These are phyloP conservation scores for Tigriopus californicus DNA, from an alignment of 2,888 invertebrate genomes.

Conservation along the genomic window DNA sequence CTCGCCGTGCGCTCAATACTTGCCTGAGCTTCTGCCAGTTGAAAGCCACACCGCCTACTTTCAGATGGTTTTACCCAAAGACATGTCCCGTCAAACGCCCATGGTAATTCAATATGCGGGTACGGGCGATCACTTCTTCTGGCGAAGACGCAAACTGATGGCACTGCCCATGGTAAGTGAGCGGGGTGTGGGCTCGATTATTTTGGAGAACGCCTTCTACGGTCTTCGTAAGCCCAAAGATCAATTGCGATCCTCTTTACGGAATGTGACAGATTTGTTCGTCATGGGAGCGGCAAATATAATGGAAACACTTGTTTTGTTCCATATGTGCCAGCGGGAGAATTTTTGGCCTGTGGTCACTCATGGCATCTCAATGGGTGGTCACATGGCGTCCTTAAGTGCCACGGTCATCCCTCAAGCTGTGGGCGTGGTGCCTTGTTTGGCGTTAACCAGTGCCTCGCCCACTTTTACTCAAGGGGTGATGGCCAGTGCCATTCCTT, in stretches of 20 bases:
- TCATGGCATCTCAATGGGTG: slow-evolving; percentile 93
- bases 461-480: slow-evolving; percentile 78
- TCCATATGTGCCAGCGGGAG: slow-evolving; percentile 35
- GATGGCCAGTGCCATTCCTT: slow-evolving; percentile 82
- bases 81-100: slow-evolving; percentile 47
- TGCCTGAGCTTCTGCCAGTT: slow-evolving; percentile 70
- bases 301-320: slow-evolving; percentile 45
- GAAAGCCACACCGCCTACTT: slow-evolving; percentile 67
- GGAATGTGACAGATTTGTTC: slow-evolving; percentile 91
- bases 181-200: slow-evolving; percentile 72
- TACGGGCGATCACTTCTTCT: slow-evolving; percentile 92
- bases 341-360: slow-evolving; percentile 84
- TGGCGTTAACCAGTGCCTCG: slow-evolving; percentile 94
- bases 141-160: slow-evolving; percentile 70
- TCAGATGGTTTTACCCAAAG: slow-evolving; percentile 56
- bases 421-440: slow-evolving; percentile 74
- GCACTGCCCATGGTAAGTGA: slow-evolving; percentile 77
- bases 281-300: slow-evolving; percentile 96
- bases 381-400: slow-evolving; percentile 94
- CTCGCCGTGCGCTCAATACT: slow-evolving; percentile 57
- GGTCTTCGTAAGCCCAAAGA: slow-evolving; percentile 68
- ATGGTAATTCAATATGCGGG: slow-evolving; percentile 88
- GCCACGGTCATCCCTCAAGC: slow-evolving; percentile 92
- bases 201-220: slow-evolving; percentile 93
- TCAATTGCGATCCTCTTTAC: slow-evolving; percentile 75